A percentile compares a stretch with the other conserved stretches of the same genome.
phyloP scores from a whole-genome alignment of 2,888 invertebrate genomes.

The Merodon equestris region DNA sequence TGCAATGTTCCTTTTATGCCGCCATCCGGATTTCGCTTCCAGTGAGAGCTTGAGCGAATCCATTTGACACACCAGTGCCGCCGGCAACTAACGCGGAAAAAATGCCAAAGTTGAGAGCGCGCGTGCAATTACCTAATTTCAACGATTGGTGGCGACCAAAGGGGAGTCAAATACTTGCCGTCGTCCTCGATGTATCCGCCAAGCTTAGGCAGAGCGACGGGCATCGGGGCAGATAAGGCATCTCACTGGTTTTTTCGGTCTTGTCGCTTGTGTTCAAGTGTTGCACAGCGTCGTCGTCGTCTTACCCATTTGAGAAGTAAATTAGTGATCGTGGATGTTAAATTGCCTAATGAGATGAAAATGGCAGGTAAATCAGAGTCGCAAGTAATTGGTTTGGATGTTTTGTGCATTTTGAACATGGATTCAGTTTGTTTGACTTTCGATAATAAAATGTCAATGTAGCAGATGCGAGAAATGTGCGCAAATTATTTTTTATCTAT shows the following conservation, averaged over 20 bases:
- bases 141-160: not conserved
- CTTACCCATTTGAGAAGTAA: slow-evolving; percentile 65
- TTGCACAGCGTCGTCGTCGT: slow-evolving; percentile 13
- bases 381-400: slow-evolving; percentile 65
- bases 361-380: slow-evolving; percentile 63
- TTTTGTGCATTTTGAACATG: slow-evolving; percentile 54
- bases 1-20: slow-evolving; percentile 11
- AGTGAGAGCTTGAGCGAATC: slow-evolving; percentile 4
- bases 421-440: slow-evolving; percentile 61
- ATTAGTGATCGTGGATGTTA: slow-evolving; percentile 67
- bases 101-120: slow-evolving; percentile 60
- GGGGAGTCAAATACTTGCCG: not conserved
- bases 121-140: slow-evolving; percentile 68
- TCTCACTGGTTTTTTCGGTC: slow-evolving; percentile 20
- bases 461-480: not conserved
- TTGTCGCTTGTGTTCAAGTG: no score
- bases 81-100: slow-evolving; percentile 47
- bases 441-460: slow-evolving; percentile 64
- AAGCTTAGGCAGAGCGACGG: not conserved
- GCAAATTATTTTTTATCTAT: no score
- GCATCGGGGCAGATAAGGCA: slow-evolving; percentile 47
- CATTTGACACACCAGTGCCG: slow-evolving; percentile 51
- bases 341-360: slow-evolving; percentile 66
- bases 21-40: slow-evolving; percentile 40
- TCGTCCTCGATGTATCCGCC: not conserved